phyloP scores from a whole-genome alignment of 2,113 vertebrate species.

The Chroicocephalus ridibundus region DNA sequence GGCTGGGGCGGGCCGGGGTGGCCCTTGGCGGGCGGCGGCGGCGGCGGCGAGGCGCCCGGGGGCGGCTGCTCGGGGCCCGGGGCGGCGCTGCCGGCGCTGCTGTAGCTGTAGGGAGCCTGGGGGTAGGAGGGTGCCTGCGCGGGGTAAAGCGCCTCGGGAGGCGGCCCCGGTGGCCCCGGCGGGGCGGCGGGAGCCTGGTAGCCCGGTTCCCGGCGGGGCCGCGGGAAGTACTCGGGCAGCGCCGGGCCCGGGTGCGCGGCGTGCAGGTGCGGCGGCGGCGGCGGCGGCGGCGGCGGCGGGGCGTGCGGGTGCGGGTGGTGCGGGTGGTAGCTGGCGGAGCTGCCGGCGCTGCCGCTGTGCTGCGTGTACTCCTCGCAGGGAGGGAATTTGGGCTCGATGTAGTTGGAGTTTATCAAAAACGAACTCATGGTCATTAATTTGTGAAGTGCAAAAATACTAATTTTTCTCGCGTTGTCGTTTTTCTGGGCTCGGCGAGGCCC shows the following conservation, averaged over 20 bases:
- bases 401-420: constrained; percentile 99
- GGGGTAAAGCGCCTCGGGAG: constrained; percentile 81
- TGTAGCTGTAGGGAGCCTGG: constrained; percentile 85
- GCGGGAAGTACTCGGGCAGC: constrained; percentile 86
- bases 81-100: constrained; percentile 54
- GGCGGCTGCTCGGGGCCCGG: constrained; percentile 50
- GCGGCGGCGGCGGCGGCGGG: constrained; percentile 71
- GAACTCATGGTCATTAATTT: constrained; percentile 99
- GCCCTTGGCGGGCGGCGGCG: constrained; percentile 70
- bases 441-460: constrained; percentile 99
- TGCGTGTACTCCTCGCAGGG: constrained; percentile 96
- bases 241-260: constrained; percentile 66
- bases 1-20: constrained; percentile 80
- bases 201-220: constrained; percentile 84
- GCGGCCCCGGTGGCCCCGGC: constrained; percentile 27
- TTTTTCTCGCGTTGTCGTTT: constrained; percentile 99
- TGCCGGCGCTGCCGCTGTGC: constrained; percentile 87
- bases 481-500: constrained; percentile 93
- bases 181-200: constrained; percentile 78
- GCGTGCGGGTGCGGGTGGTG: constrained; percentile 80
- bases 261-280: constrained; percentile 76
- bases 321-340: constrained; percentile 73
- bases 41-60: constrained; percentile 12
- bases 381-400: constrained; percentile 97
- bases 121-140: constrained; percentile 81